Percentiles rank a stretch among this genome's conserved stretches.
Conservation (phyloP, 1,140 invertebrate genomes). For the Musca vetustissima region DNA sequence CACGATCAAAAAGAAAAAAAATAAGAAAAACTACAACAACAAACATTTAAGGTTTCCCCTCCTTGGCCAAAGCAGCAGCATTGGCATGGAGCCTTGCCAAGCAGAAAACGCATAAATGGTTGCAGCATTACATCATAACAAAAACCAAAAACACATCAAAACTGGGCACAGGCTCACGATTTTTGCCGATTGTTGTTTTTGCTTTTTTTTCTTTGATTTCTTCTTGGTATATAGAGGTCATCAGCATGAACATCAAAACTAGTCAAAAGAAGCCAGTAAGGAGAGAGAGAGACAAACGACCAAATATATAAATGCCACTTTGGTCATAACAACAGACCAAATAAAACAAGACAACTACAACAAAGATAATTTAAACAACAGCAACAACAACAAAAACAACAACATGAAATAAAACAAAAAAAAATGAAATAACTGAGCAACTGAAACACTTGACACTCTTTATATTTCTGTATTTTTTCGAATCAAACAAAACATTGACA, state of each 20-base stretch:
- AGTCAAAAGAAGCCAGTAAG: too few species aligned
- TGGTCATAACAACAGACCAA: constrained; percentile 9
- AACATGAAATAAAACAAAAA: too few species aligned
- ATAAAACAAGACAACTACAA: background rate
- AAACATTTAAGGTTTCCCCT: constrained; percentile 4
- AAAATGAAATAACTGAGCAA: constrained; percentile 8
- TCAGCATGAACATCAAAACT: too few species aligned
- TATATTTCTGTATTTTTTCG: too few species aligned
- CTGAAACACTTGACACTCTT: constrained; percentile 17
- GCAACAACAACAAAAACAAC: too few species aligned
- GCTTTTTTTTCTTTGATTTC: background rate
- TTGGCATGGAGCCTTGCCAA: too few species aligned
- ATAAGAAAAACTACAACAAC: background rate
- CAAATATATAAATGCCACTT: constrained; percentile 15
- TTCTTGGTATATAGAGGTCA: background rate
- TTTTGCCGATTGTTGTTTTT: background rate
- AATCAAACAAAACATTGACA: constrained; percentile 20
- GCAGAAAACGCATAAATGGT: too few species aligned
- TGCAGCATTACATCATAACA: too few species aligned
- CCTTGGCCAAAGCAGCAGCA: too few species aligned
- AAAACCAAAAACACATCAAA: too few species aligned
- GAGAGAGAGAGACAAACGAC: background rate
- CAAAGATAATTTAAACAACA: too few species aligned
- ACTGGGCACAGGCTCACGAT: too few species aligned
- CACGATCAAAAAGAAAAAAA: background rate